phyloP scores from a whole-genome alignment of 2,797 vertebrate genomes.

The Lacerta agilis region DNA sequence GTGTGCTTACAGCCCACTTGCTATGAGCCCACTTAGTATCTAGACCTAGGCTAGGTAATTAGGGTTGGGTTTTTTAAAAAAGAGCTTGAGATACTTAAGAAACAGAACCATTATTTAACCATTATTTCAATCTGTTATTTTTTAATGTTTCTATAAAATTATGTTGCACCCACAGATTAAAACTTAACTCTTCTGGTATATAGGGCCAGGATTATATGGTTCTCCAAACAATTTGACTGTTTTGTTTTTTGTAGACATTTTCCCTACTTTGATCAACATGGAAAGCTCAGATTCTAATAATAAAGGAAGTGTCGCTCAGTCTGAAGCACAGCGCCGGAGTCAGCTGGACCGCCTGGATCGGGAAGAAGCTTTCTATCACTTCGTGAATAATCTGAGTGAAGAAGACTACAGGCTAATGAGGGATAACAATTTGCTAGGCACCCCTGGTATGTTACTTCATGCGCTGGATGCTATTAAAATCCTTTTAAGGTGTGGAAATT shows the following conservation, averaged over 20 bases:
- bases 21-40: too few species aligned
- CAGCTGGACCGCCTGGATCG: constrained; percentile 93
- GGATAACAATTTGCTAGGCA: constrained; percentile 97
- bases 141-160: neutral
- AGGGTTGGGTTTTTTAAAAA: neutral
- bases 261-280: constrained; percentile 78
- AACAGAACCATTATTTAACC: too few species aligned
- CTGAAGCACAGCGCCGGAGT: constrained; percentile 91
- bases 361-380: constrained; percentile 98
- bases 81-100: neutral
- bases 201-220: neutral
- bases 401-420: constrained; percentile 99
- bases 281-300: constrained; percentile 93
- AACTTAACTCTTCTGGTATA: neutral
- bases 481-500: neutral
- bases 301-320: constrained; percentile 90
- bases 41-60: neutral
- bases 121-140: neutral
- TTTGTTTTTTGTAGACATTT: constrained; percentile 69
- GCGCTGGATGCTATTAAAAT: neutral
- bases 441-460: constrained; percentile 86
- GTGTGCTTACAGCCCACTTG: too few species aligned
- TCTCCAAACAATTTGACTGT: neutral
- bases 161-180: constrained; percentile 6
- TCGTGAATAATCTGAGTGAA: constrained; percentile 98